Evolutionary conservation across 2,888 invertebrate genomes (phyloP).

Genomic region (Hypselothyrea guttata): DNA sequence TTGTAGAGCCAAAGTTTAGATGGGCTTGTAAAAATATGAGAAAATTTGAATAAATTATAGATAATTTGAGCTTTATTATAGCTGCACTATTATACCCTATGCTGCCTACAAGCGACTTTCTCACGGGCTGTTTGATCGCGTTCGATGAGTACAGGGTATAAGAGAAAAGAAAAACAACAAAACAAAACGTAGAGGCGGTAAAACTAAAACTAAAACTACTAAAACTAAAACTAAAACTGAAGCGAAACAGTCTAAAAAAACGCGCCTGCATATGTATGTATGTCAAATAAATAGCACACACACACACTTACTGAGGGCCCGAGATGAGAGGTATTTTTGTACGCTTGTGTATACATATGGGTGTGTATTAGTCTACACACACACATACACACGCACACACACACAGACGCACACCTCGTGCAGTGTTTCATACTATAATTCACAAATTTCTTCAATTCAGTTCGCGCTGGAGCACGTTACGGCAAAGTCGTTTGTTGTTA

Average conservation of each 20-base stretch:
- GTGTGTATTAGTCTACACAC: conserved; percentile 5
- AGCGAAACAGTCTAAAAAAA: conserved; percentile 51
- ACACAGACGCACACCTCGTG: conserved; percentile 3
- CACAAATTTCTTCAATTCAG: conserved; percentile 71
- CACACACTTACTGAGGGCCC: conserved; percentile 8
- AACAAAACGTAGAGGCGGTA: background rate
- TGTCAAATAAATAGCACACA: conserved; percentile 37
- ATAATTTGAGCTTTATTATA: too few species aligned
- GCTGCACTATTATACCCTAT: too few species aligned
- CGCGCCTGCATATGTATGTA: conserved; percentile 4
- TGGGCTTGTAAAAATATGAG: too few species aligned
- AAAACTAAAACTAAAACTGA: too few species aligned
- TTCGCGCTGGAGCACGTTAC: conserved; percentile 71
- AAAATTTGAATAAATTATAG: too few species aligned
- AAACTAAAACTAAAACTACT: conserved; percentile 12
- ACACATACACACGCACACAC: background rate
- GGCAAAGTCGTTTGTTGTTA: conserved; percentile 63
- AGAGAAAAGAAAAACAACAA: background rate
- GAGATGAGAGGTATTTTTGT: conserved; percentile 8
- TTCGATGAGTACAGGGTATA: conserved; percentile 10
- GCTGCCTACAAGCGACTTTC: background rate
- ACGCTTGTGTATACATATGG: background rate
- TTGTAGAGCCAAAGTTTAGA: too few species aligned
- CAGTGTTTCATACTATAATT: conserved; percentile 67
- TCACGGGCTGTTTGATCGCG: background rate